Evolutionary conservation across 2,888 invertebrate genomes (phyloP).

Genomic region (Sinohyriopsis cumingii): DNA sequence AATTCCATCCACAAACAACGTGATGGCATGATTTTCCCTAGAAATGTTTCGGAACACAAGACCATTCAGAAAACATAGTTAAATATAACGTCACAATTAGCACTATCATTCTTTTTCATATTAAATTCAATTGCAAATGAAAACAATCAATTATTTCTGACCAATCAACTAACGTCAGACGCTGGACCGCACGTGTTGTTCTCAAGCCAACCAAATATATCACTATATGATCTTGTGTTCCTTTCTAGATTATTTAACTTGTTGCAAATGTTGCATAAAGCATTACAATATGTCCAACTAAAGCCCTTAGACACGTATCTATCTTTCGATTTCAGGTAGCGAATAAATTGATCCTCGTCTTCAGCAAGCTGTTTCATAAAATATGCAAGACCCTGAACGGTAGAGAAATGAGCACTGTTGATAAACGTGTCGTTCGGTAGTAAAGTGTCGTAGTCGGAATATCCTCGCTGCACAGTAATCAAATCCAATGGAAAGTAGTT

Average conservation of each 20-base stretch:
- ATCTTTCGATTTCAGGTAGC: slow-evolving; percentile 20
- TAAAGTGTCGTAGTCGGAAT: slow-evolving; percentile 54
- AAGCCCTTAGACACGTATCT: slow-evolving; percentile 3
- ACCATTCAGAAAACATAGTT: too few relatives aligned
- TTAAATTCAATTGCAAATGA: too few relatives aligned
- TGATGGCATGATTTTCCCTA: too few relatives aligned
- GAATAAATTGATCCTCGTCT: slow-evolving; percentile 16
- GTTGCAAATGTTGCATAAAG: slow-evolving; percentile 20
- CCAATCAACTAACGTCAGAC: background rate
- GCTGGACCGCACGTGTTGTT: background rate
- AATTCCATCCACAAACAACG: too few relatives aligned
- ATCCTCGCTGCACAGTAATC: slow-evolving; percentile 63
- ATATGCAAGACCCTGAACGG: slow-evolving; percentile 33
- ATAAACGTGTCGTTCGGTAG: slow-evolving; percentile 64
- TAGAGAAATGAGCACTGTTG: slow-evolving; percentile 57
- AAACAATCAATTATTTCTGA: too few relatives aligned
- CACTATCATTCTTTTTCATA: too few relatives aligned
- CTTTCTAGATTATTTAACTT: slow-evolving; percentile 23
- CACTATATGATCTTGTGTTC: slow-evolving; percentile 13
- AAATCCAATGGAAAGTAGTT: slow-evolving; percentile 45
- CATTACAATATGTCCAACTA: slow-evolving; percentile 5
- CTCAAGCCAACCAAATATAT: slow-evolving; percentile 12
- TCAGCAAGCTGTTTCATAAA: slow-evolving; percentile 12
- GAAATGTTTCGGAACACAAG: too few relatives aligned
- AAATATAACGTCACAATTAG: too few relatives aligned